Percentiles rank a stretch among this genome's conserved stretches.
Evolutionary conservation across 2,888 invertebrate species (phyloP).

Genomic region (Apamea monoglypha): DNA sequence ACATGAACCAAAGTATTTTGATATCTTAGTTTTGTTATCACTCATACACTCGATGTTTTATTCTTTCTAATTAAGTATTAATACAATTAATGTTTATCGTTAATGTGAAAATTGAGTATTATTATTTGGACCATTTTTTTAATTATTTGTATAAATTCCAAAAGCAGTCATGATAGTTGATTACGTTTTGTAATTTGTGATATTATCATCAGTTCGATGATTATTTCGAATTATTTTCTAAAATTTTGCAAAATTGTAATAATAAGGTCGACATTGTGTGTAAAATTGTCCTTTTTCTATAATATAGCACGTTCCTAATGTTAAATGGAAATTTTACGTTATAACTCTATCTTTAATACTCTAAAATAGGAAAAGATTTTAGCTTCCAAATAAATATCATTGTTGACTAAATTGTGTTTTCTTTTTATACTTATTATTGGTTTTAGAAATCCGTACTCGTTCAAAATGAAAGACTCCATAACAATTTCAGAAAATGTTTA

Average conservation of each 20-base stretch:
- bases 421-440: slow-evolving; percentile 7
- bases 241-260: slow-evolving; percentile 58
- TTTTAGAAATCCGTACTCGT: not conserved
- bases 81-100: slow-evolving; percentile 72
- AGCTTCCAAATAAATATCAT: slow-evolving; percentile 89
- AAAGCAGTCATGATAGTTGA: slow-evolving; percentile 53
- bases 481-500: slow-evolving; percentile 89
- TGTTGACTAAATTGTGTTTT: slow-evolving; percentile 82
- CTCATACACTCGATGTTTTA: slow-evolving; percentile 74
- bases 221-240: slow-evolving; percentile 68
- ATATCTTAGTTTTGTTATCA: slow-evolving; percentile 78
- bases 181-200: slow-evolving; percentile 68
- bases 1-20: slow-evolving; percentile 85
- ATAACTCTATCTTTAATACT: slow-evolving; percentile 80
- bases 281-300: slow-evolving; percentile 68
- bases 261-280: slow-evolving; percentile 64
- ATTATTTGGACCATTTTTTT: slow-evolving; percentile 79
- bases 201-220: slow-evolving; percentile 65
- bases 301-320: slow-evolving; percentile 79
- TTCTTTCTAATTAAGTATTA: slow-evolving; percentile 75
- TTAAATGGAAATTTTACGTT: slow-evolving; percentile 80
- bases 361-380: slow-evolving; percentile 80
- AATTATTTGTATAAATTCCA: slow-evolving; percentile 72
- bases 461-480: slow-evolving; percentile 69
- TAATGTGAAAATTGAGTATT: slow-evolving; percentile 81